These are phyloP conservation scores for Pseudomyrmex dendroicus DNA, from an alignment of 1,140 invertebrate species.

Conservation along the genomic window DNA sequence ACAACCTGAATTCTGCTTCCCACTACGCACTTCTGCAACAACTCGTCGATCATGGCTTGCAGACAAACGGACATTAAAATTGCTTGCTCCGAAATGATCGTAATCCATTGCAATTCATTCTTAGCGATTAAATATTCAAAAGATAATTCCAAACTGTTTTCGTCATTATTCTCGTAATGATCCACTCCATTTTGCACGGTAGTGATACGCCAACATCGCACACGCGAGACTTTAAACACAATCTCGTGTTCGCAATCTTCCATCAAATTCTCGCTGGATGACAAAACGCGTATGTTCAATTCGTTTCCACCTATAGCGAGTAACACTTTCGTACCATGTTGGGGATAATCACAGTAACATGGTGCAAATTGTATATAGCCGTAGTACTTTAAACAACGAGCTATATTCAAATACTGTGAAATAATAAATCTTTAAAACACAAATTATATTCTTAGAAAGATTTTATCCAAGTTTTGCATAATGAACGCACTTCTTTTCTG, in stretches of 20 bases:
- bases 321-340: conserved; percentile 87
- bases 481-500: conserved; percentile 90
- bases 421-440: conserved; percentile 69
- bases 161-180: conserved; percentile 75
- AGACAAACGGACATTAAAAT: conserved; percentile 98
- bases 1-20: conserved; percentile 77
- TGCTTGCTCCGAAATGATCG: conserved; percentile 94
- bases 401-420: conserved; percentile 94
- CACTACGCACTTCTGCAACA: conserved; percentile 92
- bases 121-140: conserved; percentile 98
- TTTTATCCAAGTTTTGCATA: background rate
- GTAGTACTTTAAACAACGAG: conserved; percentile 93
- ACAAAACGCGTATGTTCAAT: conserved; percentile 88
- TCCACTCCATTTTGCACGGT: conserved; percentile 89
- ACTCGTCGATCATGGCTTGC: conserved; percentile 97
- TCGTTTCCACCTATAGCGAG: conserved; percentile 92
- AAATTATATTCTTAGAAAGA: conserved; percentile 18
- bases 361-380: conserved; percentile 93
- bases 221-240: conserved; percentile 96
- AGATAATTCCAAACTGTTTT: conserved; percentile 91
- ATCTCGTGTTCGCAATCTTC: conserved; percentile 87
- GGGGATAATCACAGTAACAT: conserved; percentile 92
- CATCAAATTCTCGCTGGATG: conserved; percentile 68
- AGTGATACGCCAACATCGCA: conserved; percentile 98
- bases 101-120: conserved; percentile 97